phyloP scores from a whole-genome alignment of 2,888 invertebrate genomes.

The Pyrrhia umbra region DNA sequence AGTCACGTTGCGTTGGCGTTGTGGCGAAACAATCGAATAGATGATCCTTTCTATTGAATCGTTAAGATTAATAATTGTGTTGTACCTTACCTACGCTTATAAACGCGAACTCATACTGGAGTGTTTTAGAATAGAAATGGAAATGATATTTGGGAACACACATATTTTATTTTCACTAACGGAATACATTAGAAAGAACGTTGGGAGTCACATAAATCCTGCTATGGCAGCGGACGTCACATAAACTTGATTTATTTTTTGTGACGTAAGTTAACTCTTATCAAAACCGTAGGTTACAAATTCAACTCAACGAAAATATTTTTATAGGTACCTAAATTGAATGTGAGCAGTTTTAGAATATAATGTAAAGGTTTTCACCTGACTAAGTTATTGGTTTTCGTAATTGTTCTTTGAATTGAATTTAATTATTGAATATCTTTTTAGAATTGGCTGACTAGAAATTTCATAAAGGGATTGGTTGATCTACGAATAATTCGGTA shows the following conservation, averaged over 20 bases:
- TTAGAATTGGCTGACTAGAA: neutral
- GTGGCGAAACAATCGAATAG: constrained; percentile 69
- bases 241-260: constrained; percentile 89
- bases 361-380: constrained; percentile 4
- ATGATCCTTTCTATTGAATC: constrained; percentile 50
- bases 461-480: neutral
- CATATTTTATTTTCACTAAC: constrained; percentile 73
- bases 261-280: constrained; percentile 84
- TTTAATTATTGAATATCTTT: neutral
- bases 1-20: constrained; percentile 76
- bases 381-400: neutral
- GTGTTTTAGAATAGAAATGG: constrained; percentile 42
- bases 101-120: constrained; percentile 27
- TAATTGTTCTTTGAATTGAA: neutral
- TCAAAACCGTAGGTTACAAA: constrained; percentile 79
- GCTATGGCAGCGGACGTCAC: constrained; percentile 84
- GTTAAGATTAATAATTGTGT: constrained; percentile 38
- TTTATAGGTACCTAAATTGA: constrained; percentile 53
- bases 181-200: constrained; percentile 79
- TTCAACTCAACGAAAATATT: constrained; percentile 67
- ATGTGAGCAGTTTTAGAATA: constrained; percentile 23
- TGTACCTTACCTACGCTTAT: constrained; percentile 44
- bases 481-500: no score
- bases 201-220: constrained; percentile 83
- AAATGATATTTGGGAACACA: constrained; percentile 62